phyloP scores from a whole-genome alignment of 2,797 vertebrate species.

The Pempheris klunzingeri region DNA sequence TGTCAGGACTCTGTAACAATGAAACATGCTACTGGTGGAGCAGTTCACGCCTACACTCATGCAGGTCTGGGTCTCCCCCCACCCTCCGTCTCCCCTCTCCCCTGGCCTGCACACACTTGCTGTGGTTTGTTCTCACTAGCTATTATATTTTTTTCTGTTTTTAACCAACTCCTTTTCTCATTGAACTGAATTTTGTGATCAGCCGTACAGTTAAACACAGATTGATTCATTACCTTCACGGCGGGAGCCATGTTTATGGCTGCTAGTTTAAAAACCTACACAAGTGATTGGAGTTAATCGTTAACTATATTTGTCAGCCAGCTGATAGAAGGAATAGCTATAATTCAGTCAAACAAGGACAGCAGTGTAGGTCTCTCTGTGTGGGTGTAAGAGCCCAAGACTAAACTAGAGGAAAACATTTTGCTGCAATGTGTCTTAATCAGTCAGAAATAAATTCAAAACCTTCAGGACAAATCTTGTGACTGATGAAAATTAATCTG shows the following conservation, averaged over 20 bases:
- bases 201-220: background rate
- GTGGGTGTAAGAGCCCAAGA: background rate
- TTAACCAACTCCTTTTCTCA: background rate
- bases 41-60: conserved; percentile 32
- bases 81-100: no score
- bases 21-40: conserved; percentile 18
- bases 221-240: conserved; percentile 8
- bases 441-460: background rate
- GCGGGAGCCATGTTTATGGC: conserved; percentile 34
- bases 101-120: background rate
- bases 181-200: background rate
- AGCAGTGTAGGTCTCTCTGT: background rate
- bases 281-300: conserved; percentile 32
- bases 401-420: background rate
- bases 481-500: background rate
- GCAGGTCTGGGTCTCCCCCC: background rate
- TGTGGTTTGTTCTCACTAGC: background rate
- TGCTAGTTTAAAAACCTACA: conserved; percentile 9
- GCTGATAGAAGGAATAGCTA: conserved; percentile 6
- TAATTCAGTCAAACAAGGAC: conserved; percentile 10
- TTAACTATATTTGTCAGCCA: conserved; percentile 33
- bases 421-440: background rate
- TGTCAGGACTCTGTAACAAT: conserved; percentile 5
- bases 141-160: background rate
- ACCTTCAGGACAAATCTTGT: background rate